Conservation (phyloP, 2,888 invertebrate genomes). For the Zhengitettix transpicula region DNA sequence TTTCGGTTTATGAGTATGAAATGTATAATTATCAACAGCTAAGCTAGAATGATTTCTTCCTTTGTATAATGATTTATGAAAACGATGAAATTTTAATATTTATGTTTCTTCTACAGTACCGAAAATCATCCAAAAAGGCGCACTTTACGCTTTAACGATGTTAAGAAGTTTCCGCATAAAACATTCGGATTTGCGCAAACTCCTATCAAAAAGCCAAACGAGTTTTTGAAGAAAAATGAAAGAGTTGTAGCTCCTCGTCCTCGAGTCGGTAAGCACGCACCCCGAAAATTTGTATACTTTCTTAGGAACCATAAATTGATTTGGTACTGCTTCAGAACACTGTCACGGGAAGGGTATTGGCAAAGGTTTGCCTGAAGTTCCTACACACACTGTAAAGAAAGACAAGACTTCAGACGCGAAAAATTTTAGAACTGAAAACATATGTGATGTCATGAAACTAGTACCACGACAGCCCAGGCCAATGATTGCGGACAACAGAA, state of each 20-base stretch:
- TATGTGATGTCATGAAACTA: conserved; percentile 35
- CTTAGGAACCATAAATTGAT: no score
- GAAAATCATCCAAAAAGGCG: no score
- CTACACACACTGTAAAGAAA: conserved; percentile 20
- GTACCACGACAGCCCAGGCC: conserved; percentile 38
- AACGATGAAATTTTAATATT: no score
- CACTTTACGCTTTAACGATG: no score
- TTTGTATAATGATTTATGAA: no score
- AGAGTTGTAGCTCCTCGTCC: conserved; percentile 26
- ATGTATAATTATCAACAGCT: no score
- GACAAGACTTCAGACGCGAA: conserved; percentile 21
- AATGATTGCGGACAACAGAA: conserved; percentile 40
- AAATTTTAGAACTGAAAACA: conserved; percentile 43
- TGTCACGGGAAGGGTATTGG: not conserved
- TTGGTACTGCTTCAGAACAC: conserved; percentile 12
- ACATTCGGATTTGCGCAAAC: conserved; percentile 53
- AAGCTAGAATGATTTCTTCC: no score
- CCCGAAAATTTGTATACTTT: no score
- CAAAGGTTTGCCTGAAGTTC: conserved; percentile 14
- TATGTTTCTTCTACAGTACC: no score
- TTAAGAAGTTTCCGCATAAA: conserved; percentile 27
- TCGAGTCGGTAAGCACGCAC: conserved; percentile 12
- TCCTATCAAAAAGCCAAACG: conserved; percentile 37
- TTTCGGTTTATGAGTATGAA: no score
- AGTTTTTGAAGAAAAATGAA: conserved; percentile 44